Evolutionary conservation across 2,888 invertebrate genomes (phyloP).

Genomic region (Aspidiotus rigidus): DNA sequence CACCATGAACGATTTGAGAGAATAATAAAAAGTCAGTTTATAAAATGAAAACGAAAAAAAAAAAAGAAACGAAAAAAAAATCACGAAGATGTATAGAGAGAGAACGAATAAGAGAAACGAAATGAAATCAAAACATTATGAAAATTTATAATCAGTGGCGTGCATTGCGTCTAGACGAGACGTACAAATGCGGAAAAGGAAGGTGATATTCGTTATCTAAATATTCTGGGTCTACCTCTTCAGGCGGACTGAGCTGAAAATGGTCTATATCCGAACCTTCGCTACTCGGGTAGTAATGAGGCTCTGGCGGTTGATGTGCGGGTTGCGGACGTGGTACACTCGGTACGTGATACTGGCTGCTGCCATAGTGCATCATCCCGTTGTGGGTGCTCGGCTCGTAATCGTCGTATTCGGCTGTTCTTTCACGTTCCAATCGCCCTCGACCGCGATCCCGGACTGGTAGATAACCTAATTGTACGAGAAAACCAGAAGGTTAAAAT

Average conservation of each 20-base stretch:
- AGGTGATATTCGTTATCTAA: constrained; percentile 22
- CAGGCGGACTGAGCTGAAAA: constrained; percentile 41
- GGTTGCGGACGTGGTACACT: constrained; percentile 6
- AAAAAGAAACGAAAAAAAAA: neutral
- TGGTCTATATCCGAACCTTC: constrained; percentile 34
- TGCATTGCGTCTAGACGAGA: constrained; percentile 24
- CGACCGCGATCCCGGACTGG: constrained; percentile 33
- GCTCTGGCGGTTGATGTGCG: constrained; percentile 10
- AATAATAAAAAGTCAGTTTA: neutral
- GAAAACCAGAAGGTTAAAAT: too few relatives aligned
- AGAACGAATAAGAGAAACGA: neutral
- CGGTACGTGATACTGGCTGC: constrained; percentile 19
- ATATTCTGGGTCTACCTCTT: constrained; percentile 42
- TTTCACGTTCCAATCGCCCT: constrained; percentile 35
- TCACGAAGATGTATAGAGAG: neutral
- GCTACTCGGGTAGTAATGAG: constrained; percentile 22
- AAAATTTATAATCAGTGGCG: neutral
- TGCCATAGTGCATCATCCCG: constrained; percentile 31
- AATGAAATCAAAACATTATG: neutral
- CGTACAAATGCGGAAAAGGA: constrained; percentile 28
- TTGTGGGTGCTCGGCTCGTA: constrained; percentile 35
- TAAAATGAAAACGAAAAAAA: neutral
- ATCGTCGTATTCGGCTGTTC: constrained; percentile 36
- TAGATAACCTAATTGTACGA: constrained; percentile 11
- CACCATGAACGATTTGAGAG: neutral